These are phyloP conservation scores for Metaphire vulgaris DNA, from an alignment of 1,140 invertebrate species.

Conservation along the genomic window DNA sequence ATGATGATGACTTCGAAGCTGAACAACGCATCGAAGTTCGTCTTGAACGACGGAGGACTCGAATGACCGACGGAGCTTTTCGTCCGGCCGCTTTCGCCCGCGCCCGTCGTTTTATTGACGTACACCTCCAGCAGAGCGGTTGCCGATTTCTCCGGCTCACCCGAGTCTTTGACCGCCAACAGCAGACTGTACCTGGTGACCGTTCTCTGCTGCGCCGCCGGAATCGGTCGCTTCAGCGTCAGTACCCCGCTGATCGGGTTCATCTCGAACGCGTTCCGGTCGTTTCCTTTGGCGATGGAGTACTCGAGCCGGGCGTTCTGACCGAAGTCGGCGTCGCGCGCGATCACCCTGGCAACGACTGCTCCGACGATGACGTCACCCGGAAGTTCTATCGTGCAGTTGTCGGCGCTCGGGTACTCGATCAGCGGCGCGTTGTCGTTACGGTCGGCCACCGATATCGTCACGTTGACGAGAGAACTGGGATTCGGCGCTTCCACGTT, in stretches of 20 bases:
- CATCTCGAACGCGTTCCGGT: slow-evolving; percentile 18
- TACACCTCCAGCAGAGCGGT: background rate
- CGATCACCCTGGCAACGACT: slow-evolving; percentile 17
- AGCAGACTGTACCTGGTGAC: background rate
- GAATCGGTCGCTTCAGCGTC: slow-evolving; percentile 5
- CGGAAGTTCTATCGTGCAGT: background rate
- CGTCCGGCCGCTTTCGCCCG: background rate
- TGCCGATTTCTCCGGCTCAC: slow-evolving; percentile 10
- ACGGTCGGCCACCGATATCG: slow-evolving; percentile 22
- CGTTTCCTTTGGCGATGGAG: slow-evolving; percentile 23
- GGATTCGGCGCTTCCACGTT: slow-evolving; percentile 61
- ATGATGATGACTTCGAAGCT: background rate
- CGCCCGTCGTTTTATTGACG: background rate
- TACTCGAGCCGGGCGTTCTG: slow-evolving; percentile 26
- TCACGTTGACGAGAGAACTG: slow-evolving; percentile 14
- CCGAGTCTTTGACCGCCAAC: slow-evolving; percentile 14
- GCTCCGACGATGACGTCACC: background rate
- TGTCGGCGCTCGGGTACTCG: slow-evolving; percentile 9
- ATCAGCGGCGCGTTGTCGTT: slow-evolving; percentile 31
- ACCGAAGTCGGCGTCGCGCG: slow-evolving; percentile 26
- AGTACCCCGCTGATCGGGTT: slow-evolving; percentile 16
- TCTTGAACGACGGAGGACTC: background rate
- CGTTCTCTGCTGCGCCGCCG: background rate
- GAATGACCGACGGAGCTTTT: background rate
- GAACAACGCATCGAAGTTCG: background rate